Conservation (phyloP, 2,888 invertebrate species). For the Allacma fusca region DNA sequence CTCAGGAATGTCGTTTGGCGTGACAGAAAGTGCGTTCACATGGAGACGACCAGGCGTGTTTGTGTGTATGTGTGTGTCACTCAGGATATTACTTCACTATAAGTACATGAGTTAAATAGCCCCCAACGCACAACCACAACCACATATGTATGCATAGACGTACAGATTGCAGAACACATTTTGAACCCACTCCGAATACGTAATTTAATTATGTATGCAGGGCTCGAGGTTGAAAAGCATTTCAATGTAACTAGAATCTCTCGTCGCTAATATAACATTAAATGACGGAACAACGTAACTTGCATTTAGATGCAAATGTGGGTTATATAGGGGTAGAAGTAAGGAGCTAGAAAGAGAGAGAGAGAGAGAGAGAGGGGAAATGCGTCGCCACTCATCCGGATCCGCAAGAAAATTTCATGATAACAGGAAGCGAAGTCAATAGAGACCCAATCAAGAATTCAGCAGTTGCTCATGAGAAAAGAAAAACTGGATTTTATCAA, state of each 20-base stretch:
- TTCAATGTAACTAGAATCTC: background rate
- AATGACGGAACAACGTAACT: constrained; percentile 12
- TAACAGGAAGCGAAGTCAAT: background rate
- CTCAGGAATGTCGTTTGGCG: background rate
- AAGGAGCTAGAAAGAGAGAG: background rate
- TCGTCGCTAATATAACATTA: background rate
- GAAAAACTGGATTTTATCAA: constrained; percentile 8
- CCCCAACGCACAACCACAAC: too few species aligned
- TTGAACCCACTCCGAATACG: background rate
- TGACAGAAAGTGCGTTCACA: background rate
- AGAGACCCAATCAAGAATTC: constrained; percentile 9
- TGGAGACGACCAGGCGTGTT: background rate
- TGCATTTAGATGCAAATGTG: background rate
- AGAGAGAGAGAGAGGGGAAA: constrained; percentile 13
- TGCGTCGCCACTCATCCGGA: constrained; percentile 32
- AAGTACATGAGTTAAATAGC: too few species aligned
- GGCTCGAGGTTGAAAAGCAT: background rate
- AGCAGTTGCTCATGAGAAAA: background rate
- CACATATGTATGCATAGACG: too few species aligned
- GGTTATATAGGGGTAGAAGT: background rate
- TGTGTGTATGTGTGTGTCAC: too few species aligned
- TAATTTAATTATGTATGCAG: constrained; percentile 9
- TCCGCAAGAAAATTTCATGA: constrained; percentile 5
- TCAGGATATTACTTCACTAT: too few species aligned
- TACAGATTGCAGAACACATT: background rate